Evolutionary conservation across 2,888 invertebrate genomes (phyloP), one percentile per base, ranked within the genome.

Genomic region (Mythimna loreyi): DNA sequence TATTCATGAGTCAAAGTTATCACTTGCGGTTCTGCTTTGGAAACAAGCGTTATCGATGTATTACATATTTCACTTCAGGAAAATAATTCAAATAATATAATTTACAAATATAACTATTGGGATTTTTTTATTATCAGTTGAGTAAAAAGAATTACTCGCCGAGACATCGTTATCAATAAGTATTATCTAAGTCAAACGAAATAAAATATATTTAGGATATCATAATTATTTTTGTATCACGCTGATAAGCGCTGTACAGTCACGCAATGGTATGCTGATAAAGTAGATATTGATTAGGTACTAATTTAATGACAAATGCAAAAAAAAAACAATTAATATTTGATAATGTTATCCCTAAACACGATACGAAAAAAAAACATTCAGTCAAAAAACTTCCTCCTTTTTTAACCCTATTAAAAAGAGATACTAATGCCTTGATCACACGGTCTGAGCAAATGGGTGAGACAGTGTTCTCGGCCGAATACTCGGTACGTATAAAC

Each of bases 101-200:
- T 40, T n/a, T 19, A 40, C 40, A 40, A 40, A 40, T 16, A 33
- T 21, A 33, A 55, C 30, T 11, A 21, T 19, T 50, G 4, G 8
- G 5, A 50, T 45, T 61, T 60, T 45, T 57, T n/a, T n/a, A n/a
- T n/a, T 75, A 68, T 75, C 75, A 4, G 16, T 28, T 30, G 2
- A 45, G 2, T 55, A 50, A 28, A n/a, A 36, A 11, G 23, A 67
- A 67, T 52, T 58, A 49, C 13, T 43, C 19, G 28, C 40, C 49
- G 28, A 75, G 36, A 56, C 28, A 57, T 45, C 30, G 21, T 53
- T 67, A 73, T 67, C 75, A 36, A 25, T 53, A 6, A 21, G 13
- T 49, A 23, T 52, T 23, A 40, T 40, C 40, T 40, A 47, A 25
- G 19, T 58, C 49, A 6, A 43, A 47, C 28, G 25, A 74, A 74